Conservation (phyloP, 2,888 invertebrate genomes). For the Drosophila differens region DNA sequence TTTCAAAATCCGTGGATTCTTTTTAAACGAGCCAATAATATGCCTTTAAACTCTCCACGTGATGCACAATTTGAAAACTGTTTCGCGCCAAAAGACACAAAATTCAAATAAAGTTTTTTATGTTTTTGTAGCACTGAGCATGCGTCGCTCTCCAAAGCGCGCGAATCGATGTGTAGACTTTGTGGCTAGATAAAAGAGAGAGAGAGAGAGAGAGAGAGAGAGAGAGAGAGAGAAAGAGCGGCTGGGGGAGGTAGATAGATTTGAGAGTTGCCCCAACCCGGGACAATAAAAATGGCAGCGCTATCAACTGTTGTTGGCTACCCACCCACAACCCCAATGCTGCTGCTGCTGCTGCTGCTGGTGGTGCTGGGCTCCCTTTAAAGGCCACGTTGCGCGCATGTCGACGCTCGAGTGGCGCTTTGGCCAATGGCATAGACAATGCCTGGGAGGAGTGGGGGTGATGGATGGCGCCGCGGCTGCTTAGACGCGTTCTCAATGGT, state of each 20-base stretch:
- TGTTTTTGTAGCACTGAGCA: slow-evolving; percentile 52
- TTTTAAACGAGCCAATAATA: not conserved
- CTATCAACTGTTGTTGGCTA: slow-evolving; percentile 32
- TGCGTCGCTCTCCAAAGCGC: slow-evolving; percentile 62
- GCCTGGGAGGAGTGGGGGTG: slow-evolving; percentile 53
- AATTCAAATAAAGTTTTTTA: slow-evolving; percentile 1
- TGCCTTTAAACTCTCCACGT: not conserved
- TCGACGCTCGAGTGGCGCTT: slow-evolving; percentile 61
- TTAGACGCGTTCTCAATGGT: slow-evolving; percentile 82
- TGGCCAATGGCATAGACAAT: slow-evolving; percentile 81
- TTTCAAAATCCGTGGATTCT: too few relatives aligned
- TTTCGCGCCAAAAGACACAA: slow-evolving; percentile 64
- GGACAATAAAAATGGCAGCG: slow-evolving; percentile 75
- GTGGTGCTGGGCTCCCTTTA: slow-evolving; percentile 9
- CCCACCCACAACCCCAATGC: slow-evolving; percentile 7
- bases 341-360: not conserved
- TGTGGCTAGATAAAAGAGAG: slow-evolving; percentile 3
- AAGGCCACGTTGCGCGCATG: slow-evolving; percentile 67
- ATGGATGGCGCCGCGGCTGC: slow-evolving; percentile 51
- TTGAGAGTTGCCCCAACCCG: slow-evolving; percentile 8
- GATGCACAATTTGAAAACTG: slow-evolving; percentile 5
- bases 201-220: too few relatives aligned
- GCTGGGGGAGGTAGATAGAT: not conserved
- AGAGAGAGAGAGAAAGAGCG: too few relatives aligned
- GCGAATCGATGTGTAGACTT: slow-evolving; percentile 59